A percentile compares a stretch with the other conserved stretches of the same genome.
phyloP scores from a whole-genome alignment of 2,113 vertebrate genomes.

The Pyxicephalus adspersus region DNA sequence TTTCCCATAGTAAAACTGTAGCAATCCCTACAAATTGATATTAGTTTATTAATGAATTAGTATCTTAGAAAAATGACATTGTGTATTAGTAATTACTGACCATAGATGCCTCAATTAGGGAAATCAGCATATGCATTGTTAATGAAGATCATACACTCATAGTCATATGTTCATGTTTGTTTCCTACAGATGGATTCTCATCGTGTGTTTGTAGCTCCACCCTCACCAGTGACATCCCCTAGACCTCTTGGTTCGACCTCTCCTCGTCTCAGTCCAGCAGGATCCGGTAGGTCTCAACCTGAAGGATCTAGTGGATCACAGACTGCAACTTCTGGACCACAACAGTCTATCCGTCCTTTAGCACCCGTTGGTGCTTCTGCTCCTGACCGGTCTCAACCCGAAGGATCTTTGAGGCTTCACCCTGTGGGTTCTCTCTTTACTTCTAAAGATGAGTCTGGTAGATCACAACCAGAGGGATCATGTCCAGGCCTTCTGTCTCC shows the following conservation, averaged over 20 bases:
- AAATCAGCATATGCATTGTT: too few relatives aligned
- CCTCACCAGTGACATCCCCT: neutral
- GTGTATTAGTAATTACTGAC: too few relatives aligned
- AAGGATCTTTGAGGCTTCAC: conserved; percentile 17
- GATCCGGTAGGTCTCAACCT: conserved; percentile 55
- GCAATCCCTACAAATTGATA: too few relatives aligned
- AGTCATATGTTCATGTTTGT: neutral
- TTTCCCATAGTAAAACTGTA: too few relatives aligned
- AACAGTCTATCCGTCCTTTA: conserved; percentile 52
- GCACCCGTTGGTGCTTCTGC: conserved; percentile 60
- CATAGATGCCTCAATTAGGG: too few relatives aligned
- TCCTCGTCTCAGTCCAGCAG: conserved; percentile 31
- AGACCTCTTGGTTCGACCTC: neutral
- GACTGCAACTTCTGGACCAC: neutral
- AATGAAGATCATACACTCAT: neutral
- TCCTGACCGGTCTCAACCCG: conserved; percentile 45
- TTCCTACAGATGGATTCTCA: conserved; percentile 67
- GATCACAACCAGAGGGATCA: conserved; percentile 57
- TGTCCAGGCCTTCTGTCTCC: conserved; percentile 53
- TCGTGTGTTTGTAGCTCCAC: conserved; percentile 44
- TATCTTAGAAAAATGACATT: too few relatives aligned
- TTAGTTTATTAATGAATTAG: too few relatives aligned
- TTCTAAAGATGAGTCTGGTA: conserved; percentile 48
- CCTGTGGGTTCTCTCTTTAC: conserved; percentile 31
- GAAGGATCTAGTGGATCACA: conserved; percentile 58